These are phyloP conservation scores for Athene cunicularia DNA, from an alignment of 2,113 vertebrate genomes.

Conservation along the genomic window DNA sequence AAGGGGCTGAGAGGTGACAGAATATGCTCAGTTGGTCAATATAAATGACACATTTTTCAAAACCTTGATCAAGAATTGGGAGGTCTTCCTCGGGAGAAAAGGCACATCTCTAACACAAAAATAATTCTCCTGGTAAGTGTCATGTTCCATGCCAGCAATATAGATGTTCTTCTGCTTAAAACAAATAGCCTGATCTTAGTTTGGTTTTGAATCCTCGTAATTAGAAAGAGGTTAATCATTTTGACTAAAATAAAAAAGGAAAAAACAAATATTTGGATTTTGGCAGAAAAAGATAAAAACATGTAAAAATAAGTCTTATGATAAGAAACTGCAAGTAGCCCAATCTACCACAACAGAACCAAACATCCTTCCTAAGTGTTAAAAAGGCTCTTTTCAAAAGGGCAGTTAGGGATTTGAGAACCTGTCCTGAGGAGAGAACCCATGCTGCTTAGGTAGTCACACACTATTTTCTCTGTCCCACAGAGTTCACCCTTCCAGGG, in stretches of 20 bases:
- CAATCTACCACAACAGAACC: background rate
- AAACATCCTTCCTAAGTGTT: background rate
- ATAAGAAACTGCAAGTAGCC: background rate
- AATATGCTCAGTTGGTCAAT: background rate
- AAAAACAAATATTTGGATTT: background rate
- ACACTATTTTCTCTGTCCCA: background rate
- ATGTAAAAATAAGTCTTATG: background rate
- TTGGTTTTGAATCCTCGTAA: background rate
- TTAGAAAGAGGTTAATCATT: background rate
- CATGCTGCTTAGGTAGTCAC: background rate
- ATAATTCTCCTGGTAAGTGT: background rate
- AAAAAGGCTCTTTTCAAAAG: background rate
- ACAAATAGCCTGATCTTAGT: background rate
- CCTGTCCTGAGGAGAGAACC: background rate
- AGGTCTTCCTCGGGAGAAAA: background rate
- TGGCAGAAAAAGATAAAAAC: background rate
- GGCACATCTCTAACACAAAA: background rate
- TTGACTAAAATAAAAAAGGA: background rate
- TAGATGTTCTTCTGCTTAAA: background rate
- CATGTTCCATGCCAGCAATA: background rate
- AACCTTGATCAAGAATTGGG: background rate
- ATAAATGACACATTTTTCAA: background rate
- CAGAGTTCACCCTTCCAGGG: background rate
- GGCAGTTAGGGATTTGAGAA: background rate
- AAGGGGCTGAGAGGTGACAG: background rate